Conservation (phyloP, 2,113 vertebrate species). For the Aldabrachelys gigantea region DNA sequence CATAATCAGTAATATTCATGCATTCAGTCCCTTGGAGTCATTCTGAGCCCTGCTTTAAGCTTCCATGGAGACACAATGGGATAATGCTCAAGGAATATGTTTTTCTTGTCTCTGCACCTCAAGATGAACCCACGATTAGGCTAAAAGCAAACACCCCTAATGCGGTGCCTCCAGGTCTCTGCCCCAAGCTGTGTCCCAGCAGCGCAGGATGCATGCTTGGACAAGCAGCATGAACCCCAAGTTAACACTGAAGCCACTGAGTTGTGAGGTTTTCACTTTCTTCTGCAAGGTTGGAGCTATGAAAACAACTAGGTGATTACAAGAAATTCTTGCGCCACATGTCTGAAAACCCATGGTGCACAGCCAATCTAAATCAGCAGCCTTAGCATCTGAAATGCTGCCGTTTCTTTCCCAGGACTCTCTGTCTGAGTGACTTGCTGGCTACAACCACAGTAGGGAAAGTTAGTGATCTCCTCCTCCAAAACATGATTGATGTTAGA, state of each 20-base stretch:
- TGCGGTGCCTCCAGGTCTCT: too few relatives aligned
- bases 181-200: not conserved
- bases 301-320: not conserved
- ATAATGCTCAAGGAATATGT: not conserved
- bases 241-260: not conserved
- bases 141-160: not conserved
- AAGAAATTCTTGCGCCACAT: not conserved
- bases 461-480: too few relatives aligned
- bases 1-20: not conserved
- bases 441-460: not conserved
- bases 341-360: not conserved
- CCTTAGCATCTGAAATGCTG: not conserved
- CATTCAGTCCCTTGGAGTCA: not conserved
- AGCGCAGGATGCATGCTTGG: too few relatives aligned
- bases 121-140: not conserved
- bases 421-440: not conserved
- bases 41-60: not conserved
- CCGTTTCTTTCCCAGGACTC: not conserved
- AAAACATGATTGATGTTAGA: too few relatives aligned
- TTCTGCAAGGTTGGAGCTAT: not conserved
- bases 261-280: not conserved
- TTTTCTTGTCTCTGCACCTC: not conserved
- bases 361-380: not conserved
- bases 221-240: not conserved
- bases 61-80: not conserved